These are phyloP conservation scores for Limonius californicus DNA, from an alignment of 1,140 invertebrate species.

Conservation along the genomic window DNA sequence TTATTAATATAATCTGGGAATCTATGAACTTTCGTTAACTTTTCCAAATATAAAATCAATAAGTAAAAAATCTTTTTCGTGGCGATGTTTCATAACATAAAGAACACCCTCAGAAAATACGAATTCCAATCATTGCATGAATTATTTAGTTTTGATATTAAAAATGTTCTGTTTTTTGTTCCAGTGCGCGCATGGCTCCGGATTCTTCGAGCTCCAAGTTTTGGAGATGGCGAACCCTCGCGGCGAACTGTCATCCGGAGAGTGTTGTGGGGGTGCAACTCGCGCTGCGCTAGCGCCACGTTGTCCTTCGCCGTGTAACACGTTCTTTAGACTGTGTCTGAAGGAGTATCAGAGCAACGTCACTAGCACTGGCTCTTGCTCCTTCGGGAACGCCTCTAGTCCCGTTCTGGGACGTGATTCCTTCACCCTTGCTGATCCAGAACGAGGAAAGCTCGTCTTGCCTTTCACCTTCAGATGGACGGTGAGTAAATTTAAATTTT, in stretches of 20 bases:
- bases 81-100: too few species aligned
- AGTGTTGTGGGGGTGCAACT: slow-evolving; percentile 70
- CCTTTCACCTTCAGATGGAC: slow-evolving; percentile 89
- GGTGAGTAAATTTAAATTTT: slow-evolving; percentile 57
- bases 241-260: slow-evolving; percentile 72
- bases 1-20: too few species aligned
- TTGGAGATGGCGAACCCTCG: slow-evolving; percentile 83
- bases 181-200: slow-evolving; percentile 70
- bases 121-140: too few species aligned
- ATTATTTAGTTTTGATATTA: too few species aligned
- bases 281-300: slow-evolving; percentile 51
- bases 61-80: too few species aligned
- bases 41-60: too few species aligned
- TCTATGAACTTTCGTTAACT: too few species aligned
- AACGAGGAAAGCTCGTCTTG: slow-evolving; percentile 70
- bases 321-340: slow-evolving; percentile 81
- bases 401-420: slow-evolving; percentile 80
- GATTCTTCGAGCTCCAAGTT: slow-evolving; percentile 88
- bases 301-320: slow-evolving; percentile 65
- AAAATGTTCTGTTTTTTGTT: too few species aligned
- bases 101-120: too few species aligned
- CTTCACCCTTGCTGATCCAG: slow-evolving; percentile 78
- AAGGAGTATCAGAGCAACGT: slow-evolving; percentile 89
- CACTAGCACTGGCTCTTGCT: slow-evolving; percentile 76
- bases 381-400: slow-evolving; percentile 84